Base-by-base conservation (phyloP, 2,113 vertebrate species). In the Ondatra zibethicus region DNA sequence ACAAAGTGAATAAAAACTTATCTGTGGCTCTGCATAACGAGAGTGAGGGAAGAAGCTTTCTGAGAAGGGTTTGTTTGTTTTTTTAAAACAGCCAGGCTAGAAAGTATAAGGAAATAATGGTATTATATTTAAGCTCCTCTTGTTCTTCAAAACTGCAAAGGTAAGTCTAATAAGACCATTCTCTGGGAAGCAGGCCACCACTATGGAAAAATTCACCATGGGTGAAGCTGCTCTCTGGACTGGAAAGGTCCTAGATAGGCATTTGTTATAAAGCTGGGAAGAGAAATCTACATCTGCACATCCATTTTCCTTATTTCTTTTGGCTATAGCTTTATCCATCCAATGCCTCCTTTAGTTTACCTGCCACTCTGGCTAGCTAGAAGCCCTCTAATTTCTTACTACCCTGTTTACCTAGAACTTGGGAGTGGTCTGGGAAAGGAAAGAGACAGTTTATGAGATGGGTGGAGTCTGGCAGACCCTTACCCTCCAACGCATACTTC, bases 401-500 rank as follows among this genome's bases (percentile, higher is more conserved):
- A 23, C 23, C 81, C 36, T 55, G 29, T 78, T 89, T 84, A 85
- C 82, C 31, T 63, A 95, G 45, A 97, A 77, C 23, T 27, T 91
- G 4, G 4, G 2, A 96, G 92, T 45, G 92, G 4, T 88, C 93
- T 92, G 42, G 36, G 33, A 89, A 58, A 90, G 61, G 68, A 89
- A 96, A 91, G 86, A 66, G 42, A 96, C 16, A 76, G 33, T 0
- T 11, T 91, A 55, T 0, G 39, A 92, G 70, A 50, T 85, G 25
- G 63, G 75, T 84, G 66, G 88, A 75, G 33, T 73, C 42, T 68
- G 77, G 89, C 8, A 89, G 42, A 88, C 19, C 27, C 99, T 98
- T 98, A 99, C 99, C 99, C 98, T 99, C 99, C 99, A 99, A 99
- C 36, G 99, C 99, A 0, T 99, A 99, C 97, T 99, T 99, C 99